Evolutionary conservation across 1,140 invertebrate genomes (phyloP).

Genomic region (Eciton burchellii): DNA sequence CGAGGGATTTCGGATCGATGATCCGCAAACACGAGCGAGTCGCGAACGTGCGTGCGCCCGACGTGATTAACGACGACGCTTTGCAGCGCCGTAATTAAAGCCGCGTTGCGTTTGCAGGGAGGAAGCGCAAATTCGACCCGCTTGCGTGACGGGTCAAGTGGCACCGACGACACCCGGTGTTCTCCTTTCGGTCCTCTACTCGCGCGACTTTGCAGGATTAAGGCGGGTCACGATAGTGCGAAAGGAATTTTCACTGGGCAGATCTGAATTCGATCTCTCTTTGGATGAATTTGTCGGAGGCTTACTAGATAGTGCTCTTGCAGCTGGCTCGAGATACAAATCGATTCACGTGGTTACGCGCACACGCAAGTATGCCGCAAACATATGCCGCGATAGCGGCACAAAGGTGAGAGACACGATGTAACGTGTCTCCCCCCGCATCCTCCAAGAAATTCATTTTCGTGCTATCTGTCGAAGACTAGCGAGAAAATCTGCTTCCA

Average conservation of each 20-base stretch:
- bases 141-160: slow-evolving; percentile 33
- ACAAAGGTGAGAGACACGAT: not conserved
- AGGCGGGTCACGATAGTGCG: not conserved
- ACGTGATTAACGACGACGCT: slow-evolving; percentile 46
- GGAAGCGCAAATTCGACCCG: slow-evolving; percentile 25
- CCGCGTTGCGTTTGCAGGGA: slow-evolving; percentile 8
- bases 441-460: slow-evolving; percentile 27
- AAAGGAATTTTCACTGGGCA: no score
- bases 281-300: no score
- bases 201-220: not conserved
- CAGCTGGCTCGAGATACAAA: no score
- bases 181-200: slow-evolving; percentile 5
- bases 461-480: no score
- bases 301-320: no score
- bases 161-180: not conserved
- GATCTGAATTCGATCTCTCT: no score
- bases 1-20: slow-evolving; percentile 20
- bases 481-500: no score
- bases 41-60: slow-evolving; percentile 30
- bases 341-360: no score
- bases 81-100: slow-evolving; percentile 25
- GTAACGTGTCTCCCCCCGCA: not conserved
- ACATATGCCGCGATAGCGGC: not conserved
- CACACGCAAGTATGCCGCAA: not conserved
- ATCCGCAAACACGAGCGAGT: not conserved